Base-by-base conservation (phyloP, 2,113 vertebrate species). In the Turdus rufiventris region DNA sequence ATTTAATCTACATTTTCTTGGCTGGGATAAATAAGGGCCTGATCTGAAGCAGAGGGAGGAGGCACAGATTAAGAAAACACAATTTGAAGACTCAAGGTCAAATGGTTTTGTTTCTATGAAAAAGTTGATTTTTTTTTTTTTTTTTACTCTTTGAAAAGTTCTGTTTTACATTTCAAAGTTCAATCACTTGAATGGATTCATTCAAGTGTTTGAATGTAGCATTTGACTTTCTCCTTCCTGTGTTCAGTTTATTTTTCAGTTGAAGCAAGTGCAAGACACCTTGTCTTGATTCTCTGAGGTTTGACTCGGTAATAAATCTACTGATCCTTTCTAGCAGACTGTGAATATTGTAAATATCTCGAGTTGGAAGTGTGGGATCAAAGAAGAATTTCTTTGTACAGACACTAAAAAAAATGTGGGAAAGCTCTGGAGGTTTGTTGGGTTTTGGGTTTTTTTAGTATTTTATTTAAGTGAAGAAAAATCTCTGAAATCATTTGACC, bases 301-400 rank as follows among this genome's bases (percentile, higher is more conserved):
- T 93, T 91, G 70, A 43, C 34, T 90, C 68, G 71, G 67, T 90
- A 54, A 88, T 83, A 36, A 83, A 88, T 83, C 93, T 94, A 71
- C 93, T 91, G 95, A 89, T 91, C 33, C 74, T 97, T 85, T 88
- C 7, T 66, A 66, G 82, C 67, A 90, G 91, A 91, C 90, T 96
- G 93, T 97, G 96, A 97, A 94, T 96, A 88, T 67, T 95, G 93
- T 96, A 95, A 90, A 96, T 95, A 96, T 10, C 94, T 90, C 1
- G 75, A 93, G 91, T 15, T 70, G 93, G 84, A 89, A 73, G 73
- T 60, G 72, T 66, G 95, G 76, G 81, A 89, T 79, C 85, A 85
- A 89, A 89, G 87, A 82, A 4, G 33, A 70, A 18, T 10, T 71
- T 93, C 82, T 91, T 87, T 95, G 74, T 96, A 36, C 36, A 85